A percentile compares a stretch with the other conserved stretches of the same genome.
Conservation (phyloP, 2,888 invertebrate species). For the Drosophila mettleri region DNA sequence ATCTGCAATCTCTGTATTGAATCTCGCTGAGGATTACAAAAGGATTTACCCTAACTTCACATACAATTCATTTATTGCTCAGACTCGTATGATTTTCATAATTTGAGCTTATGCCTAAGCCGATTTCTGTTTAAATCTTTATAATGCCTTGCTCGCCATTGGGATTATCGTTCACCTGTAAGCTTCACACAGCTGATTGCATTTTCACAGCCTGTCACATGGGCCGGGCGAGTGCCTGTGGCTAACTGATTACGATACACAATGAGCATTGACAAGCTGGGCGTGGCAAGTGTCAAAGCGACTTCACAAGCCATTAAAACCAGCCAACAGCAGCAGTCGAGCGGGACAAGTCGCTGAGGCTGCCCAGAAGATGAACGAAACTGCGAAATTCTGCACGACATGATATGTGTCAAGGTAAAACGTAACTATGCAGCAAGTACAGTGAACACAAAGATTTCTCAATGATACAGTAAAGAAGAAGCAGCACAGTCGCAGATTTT, state of each 20-base stretch:
- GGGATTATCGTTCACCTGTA: slow-evolving; percentile 15
- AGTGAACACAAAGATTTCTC: background rate
- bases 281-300: slow-evolving; percentile 71
- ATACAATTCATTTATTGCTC: background rate
- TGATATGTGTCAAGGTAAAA: slow-evolving; percentile 76
- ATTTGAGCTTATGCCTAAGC: background rate
- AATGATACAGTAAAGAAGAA: background rate
- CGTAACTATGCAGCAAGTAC: slow-evolving; percentile 40
- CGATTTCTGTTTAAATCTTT: background rate
- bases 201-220: slow-evolving; percentile 23
- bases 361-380: slow-evolving; percentile 33
- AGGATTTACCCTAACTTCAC: background rate
- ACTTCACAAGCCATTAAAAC: slow-evolving; percentile 37
- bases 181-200: slow-evolving; percentile 5
- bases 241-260: slow-evolving; percentile 37
- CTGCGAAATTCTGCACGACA: slow-evolving; percentile 47
- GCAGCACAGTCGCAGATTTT: background rate
- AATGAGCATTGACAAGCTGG: slow-evolving; percentile 73
- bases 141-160: slow-evolving; percentile 1
- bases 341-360: slow-evolving; percentile 15
- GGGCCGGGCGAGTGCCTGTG: slow-evolving; percentile 9
- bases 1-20: background rate
- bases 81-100: background rate
- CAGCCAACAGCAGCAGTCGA: slow-evolving; percentile 51
- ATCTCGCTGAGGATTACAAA: background rate